Percentiles rank a stretch among this genome's conserved stretches.
phyloP scores from a whole-genome alignment of 2,888 invertebrate genomes.

The Catonia carolina region DNA sequence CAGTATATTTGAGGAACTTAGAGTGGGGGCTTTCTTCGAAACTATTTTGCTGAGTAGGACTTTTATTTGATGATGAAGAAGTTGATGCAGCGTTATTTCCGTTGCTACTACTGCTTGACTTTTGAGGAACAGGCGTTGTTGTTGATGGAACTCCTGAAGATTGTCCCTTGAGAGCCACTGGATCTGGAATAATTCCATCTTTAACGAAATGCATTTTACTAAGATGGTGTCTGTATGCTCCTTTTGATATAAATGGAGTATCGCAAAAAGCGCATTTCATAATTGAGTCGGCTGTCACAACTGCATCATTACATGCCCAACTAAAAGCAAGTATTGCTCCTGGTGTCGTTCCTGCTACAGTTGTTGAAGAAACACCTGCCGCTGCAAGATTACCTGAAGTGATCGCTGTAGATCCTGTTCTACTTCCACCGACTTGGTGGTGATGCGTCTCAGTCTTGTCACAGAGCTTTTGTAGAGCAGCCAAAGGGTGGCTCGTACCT shows the following conservation, averaged over 20 bases:
- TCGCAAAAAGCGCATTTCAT: conserved; percentile 95
- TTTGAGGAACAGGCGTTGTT: conserved; percentile 38
- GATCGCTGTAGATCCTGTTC: conserved; percentile 34
- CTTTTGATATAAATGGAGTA: conserved; percentile 93
- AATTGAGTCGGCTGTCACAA: conserved; percentile 76
- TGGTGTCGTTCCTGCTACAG: conserved; percentile 57
- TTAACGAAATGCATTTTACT: conserved; percentile 95
- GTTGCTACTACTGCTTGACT: conserved; percentile 13
- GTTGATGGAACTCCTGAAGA: conserved; percentile 46
- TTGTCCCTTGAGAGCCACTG: conserved; percentile 47
- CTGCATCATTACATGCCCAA: conserved; percentile 91
- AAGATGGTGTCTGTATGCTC: conserved; percentile 91
- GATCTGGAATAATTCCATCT: conserved; percentile 78
- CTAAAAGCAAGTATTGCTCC: conserved; percentile 85
- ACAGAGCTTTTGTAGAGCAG: conserved; percentile 90
- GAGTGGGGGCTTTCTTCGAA: conserved; percentile 92
- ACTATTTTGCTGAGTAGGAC: conserved; percentile 32
- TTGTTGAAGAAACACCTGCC: conserved; percentile 38
- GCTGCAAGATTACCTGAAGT: conserved; percentile 36
- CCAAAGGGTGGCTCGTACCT: conserved; percentile 80
- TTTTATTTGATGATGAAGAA: conserved; percentile 36
- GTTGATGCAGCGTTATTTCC: conserved; percentile 32
- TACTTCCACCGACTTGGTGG: conserved; percentile 37
- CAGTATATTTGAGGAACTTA: conserved; percentile 97
- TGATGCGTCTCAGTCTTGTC: conserved; percentile 85